phyloP scores from a whole-genome alignment of 2,113 vertebrate genomes.

The Reinhardtius hippoglossoides region DNA sequence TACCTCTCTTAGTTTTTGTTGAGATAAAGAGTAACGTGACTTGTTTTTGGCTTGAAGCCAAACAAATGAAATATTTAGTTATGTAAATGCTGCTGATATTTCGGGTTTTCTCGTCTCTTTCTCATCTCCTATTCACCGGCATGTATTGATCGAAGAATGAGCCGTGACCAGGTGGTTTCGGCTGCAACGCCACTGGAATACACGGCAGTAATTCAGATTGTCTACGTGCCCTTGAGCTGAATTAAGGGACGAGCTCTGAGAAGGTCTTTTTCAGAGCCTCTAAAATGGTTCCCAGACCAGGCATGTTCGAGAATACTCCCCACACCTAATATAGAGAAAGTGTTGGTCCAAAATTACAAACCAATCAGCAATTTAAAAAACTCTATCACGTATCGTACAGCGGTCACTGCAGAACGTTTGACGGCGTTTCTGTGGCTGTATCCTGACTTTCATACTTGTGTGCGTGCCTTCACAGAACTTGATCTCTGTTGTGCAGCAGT shows the following conservation, averaged over 20 bases:
- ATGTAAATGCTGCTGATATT: neutral
- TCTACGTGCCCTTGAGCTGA: conserved; percentile 31
- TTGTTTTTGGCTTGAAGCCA: conserved; percentile 26
- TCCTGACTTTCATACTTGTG: conserved; percentile 31
- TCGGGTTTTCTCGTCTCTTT: neutral
- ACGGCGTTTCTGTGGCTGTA: conserved; percentile 8
- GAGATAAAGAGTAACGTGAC: neutral
- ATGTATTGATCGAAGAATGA: neutral
- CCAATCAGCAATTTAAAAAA: neutral
- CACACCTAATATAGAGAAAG: conserved; percentile 27
- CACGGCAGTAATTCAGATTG: conserved; percentile 5
- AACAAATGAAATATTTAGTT: conserved; percentile 38
- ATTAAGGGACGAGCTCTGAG: conserved; percentile 24
- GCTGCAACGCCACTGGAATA: conserved; percentile 6
- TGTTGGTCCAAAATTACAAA: conserved; percentile 5
- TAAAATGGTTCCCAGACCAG: conserved; percentile 29
- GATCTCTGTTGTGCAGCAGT: conserved; percentile 59
- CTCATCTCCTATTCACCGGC: neutral
- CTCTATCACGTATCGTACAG: neutral
- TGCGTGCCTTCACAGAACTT: conserved; percentile 62
- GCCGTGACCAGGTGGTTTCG: conserved; percentile 20
- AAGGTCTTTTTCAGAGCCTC: conserved; percentile 3
- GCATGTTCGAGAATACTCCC: conserved; percentile 3
- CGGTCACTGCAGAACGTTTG: conserved; percentile 2
- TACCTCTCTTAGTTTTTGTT: conserved; percentile 20